A percentile compares a stretch with the other conserved stretches of the same genome.
Evolutionary conservation across 2,888 invertebrate species (phyloP).

Genomic region (Adelognathus sp.): DNA sequence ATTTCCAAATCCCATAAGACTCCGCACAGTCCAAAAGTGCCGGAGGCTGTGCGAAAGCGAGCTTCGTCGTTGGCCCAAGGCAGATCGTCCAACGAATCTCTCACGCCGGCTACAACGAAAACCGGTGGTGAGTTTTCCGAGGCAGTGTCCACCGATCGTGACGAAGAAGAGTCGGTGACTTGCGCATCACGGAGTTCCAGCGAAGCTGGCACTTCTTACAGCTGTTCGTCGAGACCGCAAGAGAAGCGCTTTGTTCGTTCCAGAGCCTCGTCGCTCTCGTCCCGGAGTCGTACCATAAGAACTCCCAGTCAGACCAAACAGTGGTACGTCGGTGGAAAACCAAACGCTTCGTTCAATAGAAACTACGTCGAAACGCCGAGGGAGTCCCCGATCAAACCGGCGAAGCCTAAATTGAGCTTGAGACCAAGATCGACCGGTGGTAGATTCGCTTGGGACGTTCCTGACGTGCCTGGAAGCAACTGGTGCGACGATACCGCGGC

Average conservation of each 20-base stretch:
- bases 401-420: conserved; percentile 26
- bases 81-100: conserved; percentile 44
- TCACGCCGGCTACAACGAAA: conserved; percentile 6
- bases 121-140: conserved; percentile 27
- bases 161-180: conserved; percentile 53
- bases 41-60: conserved; percentile 1
- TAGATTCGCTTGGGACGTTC: conserved; percentile 60
- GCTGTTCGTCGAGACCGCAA: conserved; percentile 59
- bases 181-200: conserved; percentile 64
- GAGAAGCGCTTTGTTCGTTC: conserved; percentile 53
- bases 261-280: conserved; percentile 60
- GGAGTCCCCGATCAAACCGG: background rate
- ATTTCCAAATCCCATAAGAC: conserved; percentile 3
- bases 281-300: conserved; percentile 37
- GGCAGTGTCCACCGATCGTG: conserved; percentile 49
- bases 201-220: conserved; percentile 61
- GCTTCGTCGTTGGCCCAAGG: conserved; percentile 18
- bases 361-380: conserved; percentile 33
- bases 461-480: conserved; percentile 40
- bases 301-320: conserved; percentile 36
- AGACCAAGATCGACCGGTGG: conserved; percentile 57
- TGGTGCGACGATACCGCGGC: conserved; percentile 18
- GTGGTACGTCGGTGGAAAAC: conserved; percentile 36
- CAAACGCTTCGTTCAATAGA: conserved; percentile 51
- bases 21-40: background rate